These are phyloP conservation scores for Synanthedon andrenaeformis DNA, from an alignment of 2,888 invertebrate genomes.

Conservation along the genomic window DNA sequence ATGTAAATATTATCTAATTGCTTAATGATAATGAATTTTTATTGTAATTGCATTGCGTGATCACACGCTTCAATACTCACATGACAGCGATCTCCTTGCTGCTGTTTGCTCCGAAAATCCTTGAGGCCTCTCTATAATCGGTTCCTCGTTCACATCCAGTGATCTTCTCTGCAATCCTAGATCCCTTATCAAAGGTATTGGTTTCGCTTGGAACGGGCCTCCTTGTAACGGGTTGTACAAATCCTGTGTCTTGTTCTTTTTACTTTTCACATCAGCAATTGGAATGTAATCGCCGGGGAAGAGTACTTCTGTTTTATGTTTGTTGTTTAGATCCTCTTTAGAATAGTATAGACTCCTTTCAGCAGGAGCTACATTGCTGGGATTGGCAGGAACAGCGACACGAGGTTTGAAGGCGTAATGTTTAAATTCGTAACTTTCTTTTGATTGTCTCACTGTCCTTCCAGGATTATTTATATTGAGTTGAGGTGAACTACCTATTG, in stretches of 20 bases:
- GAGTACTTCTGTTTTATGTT: constrained; percentile 46
- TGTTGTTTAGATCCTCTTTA: constrained; percentile 28
- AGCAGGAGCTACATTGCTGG: constrained; percentile 24
- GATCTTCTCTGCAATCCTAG: constrained; percentile 43
- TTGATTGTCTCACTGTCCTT: constrained; percentile 23
- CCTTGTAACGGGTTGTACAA: constrained; percentile 17
- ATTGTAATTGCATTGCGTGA: background rate
- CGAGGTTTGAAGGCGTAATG: constrained; percentile 50
- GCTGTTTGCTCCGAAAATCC: constrained; percentile 34
- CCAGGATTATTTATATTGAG: constrained; percentile 21
- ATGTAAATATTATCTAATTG: background rate
- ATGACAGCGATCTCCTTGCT: constrained; percentile 55
- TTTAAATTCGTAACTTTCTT: constrained; percentile 14
- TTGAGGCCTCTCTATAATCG: constrained; percentile 41
- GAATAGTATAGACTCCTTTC: constrained; percentile 44
- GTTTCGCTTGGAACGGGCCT: constrained; percentile 36
- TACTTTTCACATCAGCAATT: constrained; percentile 63
- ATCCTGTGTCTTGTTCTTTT: constrained; percentile 21
- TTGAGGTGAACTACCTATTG: constrained; percentile 41
- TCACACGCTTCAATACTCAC: constrained; percentile 25
- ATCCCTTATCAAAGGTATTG: constrained; percentile 50
- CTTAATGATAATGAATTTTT: background rate
- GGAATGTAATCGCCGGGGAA: constrained; percentile 62
- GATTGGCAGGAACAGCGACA: constrained; percentile 34
- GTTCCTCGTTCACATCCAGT: constrained; percentile 35